Percentiles rank a stretch among this genome's conserved stretches.
These are phyloP conservation scores for Cataglyphis altisquamis DNA, from an alignment of 2,888 invertebrate species.

Conservation along the genomic window DNA sequence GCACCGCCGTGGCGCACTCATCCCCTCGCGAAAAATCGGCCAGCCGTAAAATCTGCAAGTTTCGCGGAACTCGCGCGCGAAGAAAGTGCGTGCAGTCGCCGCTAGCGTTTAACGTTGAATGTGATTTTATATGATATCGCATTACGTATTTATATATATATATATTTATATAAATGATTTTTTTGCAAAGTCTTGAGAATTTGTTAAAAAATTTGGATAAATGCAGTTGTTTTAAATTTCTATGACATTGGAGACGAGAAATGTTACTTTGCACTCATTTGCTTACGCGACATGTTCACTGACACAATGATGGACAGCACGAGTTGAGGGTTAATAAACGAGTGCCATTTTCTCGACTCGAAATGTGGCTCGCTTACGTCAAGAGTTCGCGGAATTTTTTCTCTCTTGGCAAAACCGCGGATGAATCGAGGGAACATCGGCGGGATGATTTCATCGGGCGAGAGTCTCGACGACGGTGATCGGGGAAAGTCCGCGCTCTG, in stretches of 20 bases:
- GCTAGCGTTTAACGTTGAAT: constrained; percentile 13
- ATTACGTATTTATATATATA: background rate
- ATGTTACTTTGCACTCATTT: constrained; percentile 8
- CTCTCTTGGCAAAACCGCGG: constrained; percentile 54
- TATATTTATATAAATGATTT: background rate
- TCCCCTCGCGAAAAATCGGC: constrained; percentile 65
- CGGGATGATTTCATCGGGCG: constrained; percentile 51
- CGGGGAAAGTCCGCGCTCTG: constrained; percentile 27
- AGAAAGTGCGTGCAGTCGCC: background rate
- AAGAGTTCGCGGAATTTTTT: constrained; percentile 28
- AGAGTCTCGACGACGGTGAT: constrained; percentile 53
- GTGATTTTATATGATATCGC: background rate
- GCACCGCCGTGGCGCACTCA: constrained; percentile 63
- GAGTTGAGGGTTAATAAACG: constrained; percentile 33
- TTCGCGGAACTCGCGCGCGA: constrained; percentile 33
- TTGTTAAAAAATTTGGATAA: too few species aligned
- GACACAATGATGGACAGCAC: constrained; percentile 6
- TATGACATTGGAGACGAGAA: background rate
- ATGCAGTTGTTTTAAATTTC: background rate
- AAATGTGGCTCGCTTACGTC: constrained; percentile 24
- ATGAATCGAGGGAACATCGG: constrained; percentile 35
- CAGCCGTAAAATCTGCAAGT: constrained; percentile 46
- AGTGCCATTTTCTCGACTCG: constrained; percentile 31
- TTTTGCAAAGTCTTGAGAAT: background rate
- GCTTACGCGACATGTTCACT: constrained; percentile 4